These are phyloP conservation scores for Conomelus anceps DNA, from an alignment of 2,888 invertebrate species.

Conservation along the genomic window DNA sequence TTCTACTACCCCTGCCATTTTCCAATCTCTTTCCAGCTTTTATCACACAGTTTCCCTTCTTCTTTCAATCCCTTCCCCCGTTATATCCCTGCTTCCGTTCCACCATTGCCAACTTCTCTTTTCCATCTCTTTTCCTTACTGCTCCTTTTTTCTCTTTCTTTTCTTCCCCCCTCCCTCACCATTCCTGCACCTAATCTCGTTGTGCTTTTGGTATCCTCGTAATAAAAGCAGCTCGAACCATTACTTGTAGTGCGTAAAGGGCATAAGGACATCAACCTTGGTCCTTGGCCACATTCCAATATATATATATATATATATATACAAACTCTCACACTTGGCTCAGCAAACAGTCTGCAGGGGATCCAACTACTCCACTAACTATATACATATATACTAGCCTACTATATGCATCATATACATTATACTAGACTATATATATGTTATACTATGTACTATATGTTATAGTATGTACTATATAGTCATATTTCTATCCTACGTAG, in stretches of 20 bases:
- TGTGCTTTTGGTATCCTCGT: not conserved
- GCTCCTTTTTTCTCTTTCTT: not conserved
- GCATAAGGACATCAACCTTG: not conserved
- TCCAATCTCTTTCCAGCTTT: not conserved
- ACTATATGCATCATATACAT: not conserved
- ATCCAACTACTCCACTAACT: not conserved
- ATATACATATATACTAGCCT: not conserved
- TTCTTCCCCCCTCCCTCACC: not conserved
- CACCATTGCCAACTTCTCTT: not conserved
- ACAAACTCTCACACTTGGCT: not conserved
- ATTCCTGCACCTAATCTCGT: not conserved
- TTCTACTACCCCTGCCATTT: not conserved
- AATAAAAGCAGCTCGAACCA: not conserved
- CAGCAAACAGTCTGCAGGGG: not conserved
- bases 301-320: too few species aligned
- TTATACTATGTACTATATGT: not conserved
- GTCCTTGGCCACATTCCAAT: not conserved
- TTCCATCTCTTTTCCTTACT: too few species aligned
- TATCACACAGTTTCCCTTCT: not conserved
- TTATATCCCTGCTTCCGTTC: not conserved
- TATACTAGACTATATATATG: not conserved
- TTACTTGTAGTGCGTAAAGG: not conserved
- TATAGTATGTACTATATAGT: not conserved
- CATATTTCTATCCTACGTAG: not conserved
- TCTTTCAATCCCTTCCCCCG: not conserved